Percentiles rank a stretch among this genome's conserved stretches.
Conservation (phyloP, 1,140 invertebrate genomes). For the Aphis gossypii region DNA sequence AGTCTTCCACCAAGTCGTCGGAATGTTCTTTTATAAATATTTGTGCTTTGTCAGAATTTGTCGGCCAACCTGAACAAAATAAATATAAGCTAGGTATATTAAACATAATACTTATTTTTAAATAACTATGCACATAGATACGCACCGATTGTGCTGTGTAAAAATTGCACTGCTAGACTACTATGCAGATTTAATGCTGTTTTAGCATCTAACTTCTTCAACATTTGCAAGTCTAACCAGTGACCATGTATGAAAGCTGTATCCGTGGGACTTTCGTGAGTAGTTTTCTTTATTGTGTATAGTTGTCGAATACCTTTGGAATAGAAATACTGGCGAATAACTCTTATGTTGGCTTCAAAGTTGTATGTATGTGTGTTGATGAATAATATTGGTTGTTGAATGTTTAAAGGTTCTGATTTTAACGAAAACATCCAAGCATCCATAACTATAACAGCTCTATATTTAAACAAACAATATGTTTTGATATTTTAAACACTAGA, state of each 20-base stretch:
- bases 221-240: slow-evolving; percentile 66
- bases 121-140: neutral
- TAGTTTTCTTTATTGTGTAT: slow-evolving; percentile 61
- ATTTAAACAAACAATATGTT: neutral
- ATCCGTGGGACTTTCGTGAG: slow-evolving; percentile 66
- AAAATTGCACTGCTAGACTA: slow-evolving; percentile 64
- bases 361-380: slow-evolving; percentile 76
- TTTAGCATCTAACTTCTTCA: slow-evolving; percentile 64
- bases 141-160: slow-evolving; percentile 62
- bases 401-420: slow-evolving; percentile 67
- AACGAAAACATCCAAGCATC: slow-evolving; percentile 78
- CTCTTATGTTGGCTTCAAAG: slow-evolving; percentile 69
- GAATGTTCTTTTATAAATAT: slow-evolving; percentile 37
- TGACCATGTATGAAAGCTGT: slow-evolving; percentile 64
- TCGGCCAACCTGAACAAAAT: neutral
- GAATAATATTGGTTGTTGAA: slow-evolving; percentile 70
- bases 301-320: slow-evolving; percentile 19
- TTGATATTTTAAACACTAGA: neutral
- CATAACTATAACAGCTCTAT: slow-evolving; percentile 69
- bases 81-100: neutral
- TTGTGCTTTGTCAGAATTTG: neutral
- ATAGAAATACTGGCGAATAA: slow-evolving; percentile 63
- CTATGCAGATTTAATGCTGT: slow-evolving; percentile 65
- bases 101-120: neutral
- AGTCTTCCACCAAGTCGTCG: neutral